Conservation (phyloP, 1,140 invertebrate genomes). For the Ctenoplectra terminalis region DNA sequence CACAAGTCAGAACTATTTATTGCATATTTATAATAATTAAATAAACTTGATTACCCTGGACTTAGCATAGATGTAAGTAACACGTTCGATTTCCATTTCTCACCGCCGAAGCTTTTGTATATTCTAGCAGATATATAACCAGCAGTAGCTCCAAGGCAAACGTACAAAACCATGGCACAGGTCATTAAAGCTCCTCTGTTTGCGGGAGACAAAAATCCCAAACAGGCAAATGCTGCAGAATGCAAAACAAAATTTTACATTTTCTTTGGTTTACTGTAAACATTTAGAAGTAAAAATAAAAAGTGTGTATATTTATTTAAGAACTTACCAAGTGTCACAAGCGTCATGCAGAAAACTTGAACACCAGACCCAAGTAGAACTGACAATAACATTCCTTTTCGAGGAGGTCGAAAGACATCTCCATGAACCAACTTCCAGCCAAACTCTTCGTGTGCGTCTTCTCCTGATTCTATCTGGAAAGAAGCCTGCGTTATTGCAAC, state of each 20-base stretch:
- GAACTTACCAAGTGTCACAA: conserved; percentile 85
- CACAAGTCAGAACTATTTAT: not conserved
- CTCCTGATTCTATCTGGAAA: conserved; percentile 93
- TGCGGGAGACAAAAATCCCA: conserved; percentile 98
- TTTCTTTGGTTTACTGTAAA: too few species aligned
- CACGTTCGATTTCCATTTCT: conserved; percentile 99
- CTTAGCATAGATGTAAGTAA: conserved; percentile 97
- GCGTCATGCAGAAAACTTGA: conserved; percentile 91
- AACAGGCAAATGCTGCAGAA: conserved; percentile 93
- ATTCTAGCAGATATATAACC: conserved; percentile 98
- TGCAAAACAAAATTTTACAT: conserved; percentile 33
- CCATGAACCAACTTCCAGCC: conserved; percentile 99
- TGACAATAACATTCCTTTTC: conserved; percentile 97
- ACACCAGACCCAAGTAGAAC: conserved; percentile 97
- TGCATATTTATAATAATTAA: not conserved
- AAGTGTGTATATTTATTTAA: not conserved
- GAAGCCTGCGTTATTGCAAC: conserved; percentile 79
- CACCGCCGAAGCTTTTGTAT: conserved; percentile 99
- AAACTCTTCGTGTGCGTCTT: conserved; percentile 99
- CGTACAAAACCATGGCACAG: conserved; percentile 97
- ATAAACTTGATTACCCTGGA: conserved; percentile 89
- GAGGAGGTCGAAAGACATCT: conserved; percentile 97
- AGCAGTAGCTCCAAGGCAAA: conserved; percentile 96
- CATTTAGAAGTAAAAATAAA: too few species aligned
- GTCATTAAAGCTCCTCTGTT: conserved; percentile 99